Evolutionary conservation across 2,888 invertebrate genomes (phyloP), one percentile per base, ranked within the genome.

Genomic region (Tipula unca): DNA sequence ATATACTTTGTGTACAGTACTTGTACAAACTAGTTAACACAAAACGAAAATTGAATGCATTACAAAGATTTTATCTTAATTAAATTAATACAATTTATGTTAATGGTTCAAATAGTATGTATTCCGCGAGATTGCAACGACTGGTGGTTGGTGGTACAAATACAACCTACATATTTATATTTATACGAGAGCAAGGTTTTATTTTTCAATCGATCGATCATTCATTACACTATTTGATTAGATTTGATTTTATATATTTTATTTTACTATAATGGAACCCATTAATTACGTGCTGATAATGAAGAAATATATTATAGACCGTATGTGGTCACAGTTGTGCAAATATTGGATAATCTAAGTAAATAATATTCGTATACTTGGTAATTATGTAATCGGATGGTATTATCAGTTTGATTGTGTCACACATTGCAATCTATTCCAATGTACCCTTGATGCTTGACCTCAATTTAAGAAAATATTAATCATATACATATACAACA

Each of bases 241-340:
- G 69, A 69, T 69, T 69, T 69, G 20, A 69, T 25, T 69, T 20
- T 25, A 20, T 54, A 17, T 54, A 54, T 54, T 54, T 54, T 25
- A 69, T 20, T 69, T 69, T 69, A 69, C 25, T 69, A 25, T 25
- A 69, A 69, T 69, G 69, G 25, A 69, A 25, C 25, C 69, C 69
- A 69, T 69, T 69, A 69, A 69, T 69, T 69, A 69, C 69, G 69
- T 69, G 69, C 69, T 69, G 69, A 69, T 69, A 69, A 69, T 69
- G 69, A 69, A 25, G 69, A 20, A 25, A 69, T 25, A 25, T 69
- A 69, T 69, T 25, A 25, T 25, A 69, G 10, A 69, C 25, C 69
- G 69, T 25, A 69, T 69, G 69, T 69, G 69, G 69, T 69, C 69
- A 25, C 69, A 69, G 69, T 69, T 69, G 69, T 69, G 3, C 69